A percentile compares a stretch with the other conserved stretches of the same genome.
phyloP scores from a whole-genome alignment of 1,140 invertebrate genomes.

The Drepana arcuata region DNA sequence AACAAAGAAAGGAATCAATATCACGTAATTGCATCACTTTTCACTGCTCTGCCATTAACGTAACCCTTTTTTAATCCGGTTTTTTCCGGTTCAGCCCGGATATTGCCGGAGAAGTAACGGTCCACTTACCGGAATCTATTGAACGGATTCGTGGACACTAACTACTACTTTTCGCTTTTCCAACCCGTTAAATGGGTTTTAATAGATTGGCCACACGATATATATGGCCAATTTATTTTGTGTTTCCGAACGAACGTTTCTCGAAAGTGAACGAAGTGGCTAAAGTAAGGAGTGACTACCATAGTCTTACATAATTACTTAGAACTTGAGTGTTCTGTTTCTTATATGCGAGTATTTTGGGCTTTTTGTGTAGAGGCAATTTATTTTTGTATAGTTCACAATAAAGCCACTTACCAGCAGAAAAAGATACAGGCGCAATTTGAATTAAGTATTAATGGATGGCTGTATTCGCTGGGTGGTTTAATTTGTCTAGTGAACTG shows the following conservation, averaged over 20 bases:
- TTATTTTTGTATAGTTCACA: too few species aligned
- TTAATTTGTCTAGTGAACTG: too few species aligned
- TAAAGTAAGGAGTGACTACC: too few species aligned
- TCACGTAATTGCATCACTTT: slow-evolving; percentile 54
- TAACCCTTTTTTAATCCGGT: slow-evolving; percentile 54
- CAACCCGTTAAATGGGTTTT: slow-evolving; percentile 30
- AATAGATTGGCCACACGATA: slow-evolving; percentile 25
- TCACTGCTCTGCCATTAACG: slow-evolving; percentile 46
- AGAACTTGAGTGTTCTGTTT: too few species aligned
- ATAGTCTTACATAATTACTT: too few species aligned
- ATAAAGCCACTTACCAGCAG: too few species aligned
- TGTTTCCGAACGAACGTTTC: slow-evolving; percentile 6
- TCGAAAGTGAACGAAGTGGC: too few species aligned
- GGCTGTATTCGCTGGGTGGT: too few species aligned
- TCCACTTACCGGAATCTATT: slow-evolving; percentile 54
- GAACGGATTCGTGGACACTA: slow-evolving; percentile 47
- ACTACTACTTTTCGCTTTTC: slow-evolving; percentile 37
- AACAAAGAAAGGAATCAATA: slow-evolving; percentile 49
- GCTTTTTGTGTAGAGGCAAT: too few species aligned
- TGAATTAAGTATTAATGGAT: too few species aligned
- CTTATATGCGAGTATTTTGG: too few species aligned
- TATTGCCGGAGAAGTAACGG: slow-evolving; percentile 51
- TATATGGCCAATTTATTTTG: slow-evolving; percentile 22
- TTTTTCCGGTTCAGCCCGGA: slow-evolving; percentile 44
- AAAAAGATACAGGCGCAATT: too few species aligned